Percentiles rank a stretch among this genome's conserved stretches.
phyloP scores from a whole-genome alignment of 1,140 invertebrate genomes.

The Ericerus pela region DNA sequence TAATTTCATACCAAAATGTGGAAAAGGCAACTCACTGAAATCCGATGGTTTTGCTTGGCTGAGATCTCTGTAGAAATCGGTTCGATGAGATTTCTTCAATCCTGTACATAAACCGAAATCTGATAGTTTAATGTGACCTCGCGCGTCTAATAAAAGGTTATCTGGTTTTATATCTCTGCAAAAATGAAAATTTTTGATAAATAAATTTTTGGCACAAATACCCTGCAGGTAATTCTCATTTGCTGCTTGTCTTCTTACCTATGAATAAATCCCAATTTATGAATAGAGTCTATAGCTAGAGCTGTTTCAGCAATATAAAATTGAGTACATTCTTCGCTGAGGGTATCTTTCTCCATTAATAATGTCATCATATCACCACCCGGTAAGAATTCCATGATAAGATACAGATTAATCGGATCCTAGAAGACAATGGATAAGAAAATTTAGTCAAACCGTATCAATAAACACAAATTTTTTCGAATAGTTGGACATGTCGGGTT shows the following conservation, averaged over 20 bases:
- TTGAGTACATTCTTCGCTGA: slow-evolving; percentile 96
- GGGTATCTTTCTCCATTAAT: slow-evolving; percentile 97
- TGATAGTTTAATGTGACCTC: slow-evolving; percentile 95
- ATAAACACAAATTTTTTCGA: too few species aligned
- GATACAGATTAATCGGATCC: slow-evolving; percentile 95
- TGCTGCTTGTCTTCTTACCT: slow-evolving; percentile 40
- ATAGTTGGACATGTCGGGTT: too few species aligned
- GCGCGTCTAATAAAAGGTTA: slow-evolving; percentile 91
- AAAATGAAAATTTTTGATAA: slow-evolving; percentile 20
- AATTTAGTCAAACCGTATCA: too few species aligned
- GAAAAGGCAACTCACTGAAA: slow-evolving; percentile 57
- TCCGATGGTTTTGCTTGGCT: slow-evolving; percentile 90
- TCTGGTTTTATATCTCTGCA: slow-evolving; percentile 96
- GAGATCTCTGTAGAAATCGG: slow-evolving; percentile 97
- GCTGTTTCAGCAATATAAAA: slow-evolving; percentile 99
- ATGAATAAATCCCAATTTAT: slow-evolving; percentile 98
- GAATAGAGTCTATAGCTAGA: slow-evolving; percentile 97
- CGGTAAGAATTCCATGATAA: slow-evolving; percentile 99
- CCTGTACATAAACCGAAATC: slow-evolving; percentile 99
- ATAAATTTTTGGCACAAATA: background rate
- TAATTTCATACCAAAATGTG: too few species aligned
- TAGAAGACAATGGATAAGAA: slow-evolving; percentile 34
- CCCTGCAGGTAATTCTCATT: too few species aligned
- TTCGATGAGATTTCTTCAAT: slow-evolving; percentile 95
- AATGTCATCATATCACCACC: slow-evolving; percentile 99